phyloP scores from a whole-genome alignment of 2,797 vertebrate species.

The Cottoperca gobio region DNA sequence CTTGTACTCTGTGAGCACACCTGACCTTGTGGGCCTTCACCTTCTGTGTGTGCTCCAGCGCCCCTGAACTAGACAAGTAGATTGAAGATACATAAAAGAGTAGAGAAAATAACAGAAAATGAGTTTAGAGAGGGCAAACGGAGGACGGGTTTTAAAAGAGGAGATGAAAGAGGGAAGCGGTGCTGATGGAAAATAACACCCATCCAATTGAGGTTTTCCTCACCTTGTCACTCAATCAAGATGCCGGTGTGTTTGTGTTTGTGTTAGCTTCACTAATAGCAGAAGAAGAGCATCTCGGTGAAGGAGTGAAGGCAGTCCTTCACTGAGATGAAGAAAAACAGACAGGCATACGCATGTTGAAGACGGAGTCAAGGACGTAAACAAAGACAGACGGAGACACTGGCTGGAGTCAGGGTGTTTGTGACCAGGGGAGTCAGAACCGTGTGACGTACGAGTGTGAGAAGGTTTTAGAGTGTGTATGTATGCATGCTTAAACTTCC shows the following conservation, averaged over 20 bases:
- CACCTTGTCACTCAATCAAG: conserved; percentile 48
- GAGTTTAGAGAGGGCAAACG: conserved; percentile 29
- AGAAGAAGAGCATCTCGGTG: conserved; percentile 55
- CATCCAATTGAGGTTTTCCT: conserved; percentile 53
- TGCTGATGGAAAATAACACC: conserved; percentile 67
- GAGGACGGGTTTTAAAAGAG: conserved; percentile 41
- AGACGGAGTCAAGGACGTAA: conserved; percentile 50
- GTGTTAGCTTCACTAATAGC: conserved; percentile 52
- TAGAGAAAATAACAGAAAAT: conserved; percentile 3
- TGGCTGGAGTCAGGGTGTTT: conserved; percentile 25
- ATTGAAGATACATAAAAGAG: conserved; percentile 30
- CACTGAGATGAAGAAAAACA: conserved; percentile 21
- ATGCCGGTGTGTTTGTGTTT: conserved; percentile 23
- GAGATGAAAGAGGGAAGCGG: conserved; percentile 40
- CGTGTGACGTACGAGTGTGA: background rate
- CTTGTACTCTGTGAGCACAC: too few relatives aligned
- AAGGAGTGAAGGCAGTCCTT: conserved; percentile 28
- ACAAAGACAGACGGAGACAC: conserved; percentile 9
- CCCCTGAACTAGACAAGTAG: conserved; percentile 3
- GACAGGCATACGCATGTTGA: background rate
- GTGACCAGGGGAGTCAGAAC: conserved; percentile 6
- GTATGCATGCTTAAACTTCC: background rate
- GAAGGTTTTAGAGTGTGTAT: background rate
- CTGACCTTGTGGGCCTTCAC: conserved; percentile 6
- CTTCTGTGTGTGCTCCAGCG: background rate